Conservation (phyloP, 2,113 vertebrate genomes). For the Pygoscelis adeliae region DNA sequence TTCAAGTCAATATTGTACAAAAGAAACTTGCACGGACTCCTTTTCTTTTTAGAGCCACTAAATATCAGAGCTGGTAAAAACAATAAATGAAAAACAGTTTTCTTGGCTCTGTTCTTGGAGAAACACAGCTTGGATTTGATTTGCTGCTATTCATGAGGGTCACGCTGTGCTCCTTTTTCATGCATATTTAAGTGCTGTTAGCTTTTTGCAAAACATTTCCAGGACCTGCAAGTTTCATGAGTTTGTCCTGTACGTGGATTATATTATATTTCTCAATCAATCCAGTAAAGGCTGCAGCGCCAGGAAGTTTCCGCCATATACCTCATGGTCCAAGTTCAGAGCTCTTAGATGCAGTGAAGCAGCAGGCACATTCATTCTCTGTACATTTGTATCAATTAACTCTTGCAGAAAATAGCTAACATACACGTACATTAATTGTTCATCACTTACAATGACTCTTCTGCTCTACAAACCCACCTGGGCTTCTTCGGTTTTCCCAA, state of each 20-base stretch:
- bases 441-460: neutral
- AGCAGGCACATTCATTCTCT: neutral
- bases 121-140: slow-evolving; percentile 22
- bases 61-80: neutral
- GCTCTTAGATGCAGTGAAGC: neutral
- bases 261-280: neutral
- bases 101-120: neutral
- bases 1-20: neutral
- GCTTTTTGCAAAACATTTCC: slow-evolving; percentile 23
- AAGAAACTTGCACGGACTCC: neutral
- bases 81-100: neutral
- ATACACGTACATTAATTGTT: neutral
- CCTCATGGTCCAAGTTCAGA: neutral
- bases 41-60: neutral
- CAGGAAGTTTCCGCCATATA: neutral
- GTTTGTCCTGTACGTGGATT: slow-evolving; percentile 17
- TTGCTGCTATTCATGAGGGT: slow-evolving; percentile 37
- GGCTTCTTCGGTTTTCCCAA: neutral
- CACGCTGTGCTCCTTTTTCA: slow-evolving; percentile 35
- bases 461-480: neutral
- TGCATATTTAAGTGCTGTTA: slow-evolving; percentile 45
- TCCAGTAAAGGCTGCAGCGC: neutral
- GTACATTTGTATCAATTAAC: slow-evolving; percentile 44
- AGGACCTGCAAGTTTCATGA: slow-evolving; percentile 32
- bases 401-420: slow-evolving; percentile 23